phyloP scores from a whole-genome alignment of 2,797 vertebrate species.

The Tinamus major region DNA sequence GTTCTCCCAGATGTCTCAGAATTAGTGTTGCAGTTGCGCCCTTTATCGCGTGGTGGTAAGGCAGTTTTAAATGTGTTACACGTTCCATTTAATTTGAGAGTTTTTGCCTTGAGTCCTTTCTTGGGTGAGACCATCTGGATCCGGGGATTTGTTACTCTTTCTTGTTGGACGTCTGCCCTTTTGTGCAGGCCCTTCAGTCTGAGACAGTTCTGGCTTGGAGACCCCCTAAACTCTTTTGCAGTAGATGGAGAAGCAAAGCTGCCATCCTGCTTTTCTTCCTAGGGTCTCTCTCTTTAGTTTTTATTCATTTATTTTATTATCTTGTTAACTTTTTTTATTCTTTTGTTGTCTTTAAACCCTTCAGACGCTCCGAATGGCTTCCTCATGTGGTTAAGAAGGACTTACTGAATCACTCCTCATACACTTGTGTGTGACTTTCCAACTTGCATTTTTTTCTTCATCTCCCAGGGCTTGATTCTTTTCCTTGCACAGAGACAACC shows the following conservation, averaged over 20 bases:
- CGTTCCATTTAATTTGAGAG: neutral
- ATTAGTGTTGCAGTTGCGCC: fast-evolving
- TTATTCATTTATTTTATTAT: too few species aligned
- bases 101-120: neutral
- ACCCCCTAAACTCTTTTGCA: neutral
- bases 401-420: fast-evolving
- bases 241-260: neutral
- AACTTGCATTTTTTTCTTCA: neutral
- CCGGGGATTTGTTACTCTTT: neutral
- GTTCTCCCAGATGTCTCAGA: fast-evolving
- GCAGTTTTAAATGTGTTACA: neutral
- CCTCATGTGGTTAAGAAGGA: neutral
- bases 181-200: neutral
- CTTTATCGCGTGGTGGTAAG: neutral
- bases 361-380: neutral
- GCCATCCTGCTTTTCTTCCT: neutral
- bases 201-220: neutral
- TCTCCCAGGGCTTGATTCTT: neutral
- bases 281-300: neutral
- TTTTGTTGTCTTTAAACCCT: neutral
- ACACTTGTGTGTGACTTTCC: neutral
- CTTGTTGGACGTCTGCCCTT: fast-evolving
- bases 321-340: neutral
- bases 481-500: neutral
- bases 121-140: neutral